Evolutionary conservation across 37 sponge, comb jelly and placozoan species (phyloP), one percentile per base, ranked within the genome.

Genomic region (Lycopodina hypogea): DNA sequence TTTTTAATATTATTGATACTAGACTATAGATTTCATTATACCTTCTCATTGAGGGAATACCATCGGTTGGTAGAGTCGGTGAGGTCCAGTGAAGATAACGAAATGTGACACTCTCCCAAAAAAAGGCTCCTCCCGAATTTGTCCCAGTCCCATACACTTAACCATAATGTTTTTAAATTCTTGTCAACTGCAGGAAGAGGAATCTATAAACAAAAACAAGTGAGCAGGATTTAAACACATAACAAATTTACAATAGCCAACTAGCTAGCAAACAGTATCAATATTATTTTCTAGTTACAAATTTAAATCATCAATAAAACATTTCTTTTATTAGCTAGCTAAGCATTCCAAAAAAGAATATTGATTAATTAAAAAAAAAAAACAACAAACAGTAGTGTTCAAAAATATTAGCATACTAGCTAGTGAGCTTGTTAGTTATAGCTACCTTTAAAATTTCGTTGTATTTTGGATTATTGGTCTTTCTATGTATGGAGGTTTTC

Each of bases 81-180:
- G 58, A 89, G 90, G 71, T 84, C 72, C 7, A 90, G 59, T n/a
- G 68, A 32, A n/a, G 66, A 66, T 72, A 90, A 83, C 53, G 87
- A 79, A 56, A 90, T 65, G 22, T 83, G 64, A 15, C 86, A 69
- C 35, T 90, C 91, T 61, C 91, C 91, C 61, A 90, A 75, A 62
- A 90, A 90, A 63, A 81, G 82, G 83, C 86, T 90, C 69, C 76
- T 76, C 2, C 87, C 87, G 71, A 90, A 90, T 40, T 83, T 76
- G 71, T 90, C 91, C 69, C 69, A 83, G 80, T 86, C 83, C 91
- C 91, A 90, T 36, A 90, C 83, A 82, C 83, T 86, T 83, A 90
- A 29, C 83, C 83, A 82, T 18, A 90, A 67, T 18, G 83, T 90
- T 11, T 62, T 76, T 30, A 59, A 65, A 11, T 19, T 26, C 63